Percentiles rank a stretch among this genome's conserved stretches.
phyloP scores from a whole-genome alignment of 2,113 vertebrate species.

The Maccullochella peelii region DNA sequence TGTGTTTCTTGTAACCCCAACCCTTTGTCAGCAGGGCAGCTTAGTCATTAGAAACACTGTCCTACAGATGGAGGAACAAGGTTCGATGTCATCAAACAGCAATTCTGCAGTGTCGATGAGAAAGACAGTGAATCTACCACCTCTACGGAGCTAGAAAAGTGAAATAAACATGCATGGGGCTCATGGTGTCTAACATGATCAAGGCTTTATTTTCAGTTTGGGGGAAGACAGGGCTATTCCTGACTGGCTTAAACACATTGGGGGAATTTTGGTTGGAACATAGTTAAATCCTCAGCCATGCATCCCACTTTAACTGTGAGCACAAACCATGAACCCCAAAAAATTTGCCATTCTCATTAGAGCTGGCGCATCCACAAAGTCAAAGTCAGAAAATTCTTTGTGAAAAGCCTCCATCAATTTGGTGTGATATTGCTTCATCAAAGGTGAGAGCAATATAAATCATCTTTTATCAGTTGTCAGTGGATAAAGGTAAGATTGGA shows the following conservation, averaged over 20 bases:
- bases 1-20: slow-evolving; percentile 18
- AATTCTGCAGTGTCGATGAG: not conserved
- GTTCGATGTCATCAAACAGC: slow-evolving; percentile 15
- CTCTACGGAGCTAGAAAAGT: not conserved
- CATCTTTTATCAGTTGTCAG: slow-evolving; percentile 66
- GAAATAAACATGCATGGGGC: not conserved
- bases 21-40: slow-evolving; percentile 18
- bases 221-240: not conserved
- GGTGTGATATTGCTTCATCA: slow-evolving; percentile 53
- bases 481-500: slow-evolving; percentile 44
- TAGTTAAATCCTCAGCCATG: not conserved
- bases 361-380: not conserved
- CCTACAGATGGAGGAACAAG: slow-evolving; percentile 5
- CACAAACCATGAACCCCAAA: not conserved
- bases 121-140: not conserved
- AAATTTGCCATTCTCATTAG: not conserved
- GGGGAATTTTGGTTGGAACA: not conserved
- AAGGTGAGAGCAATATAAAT: slow-evolving; percentile 43
- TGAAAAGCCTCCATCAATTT: slow-evolving; percentile 35
- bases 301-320: not conserved
- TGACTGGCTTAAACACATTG: not conserved
- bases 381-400: not conserved
- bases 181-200: not conserved
- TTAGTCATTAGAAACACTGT: not conserved
- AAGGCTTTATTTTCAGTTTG: not conserved